These are phyloP conservation scores for Epizoanthus illoricatus DNA, from an alignment of 92 coral and sea anemone genomes.

Conservation along the genomic window DNA sequence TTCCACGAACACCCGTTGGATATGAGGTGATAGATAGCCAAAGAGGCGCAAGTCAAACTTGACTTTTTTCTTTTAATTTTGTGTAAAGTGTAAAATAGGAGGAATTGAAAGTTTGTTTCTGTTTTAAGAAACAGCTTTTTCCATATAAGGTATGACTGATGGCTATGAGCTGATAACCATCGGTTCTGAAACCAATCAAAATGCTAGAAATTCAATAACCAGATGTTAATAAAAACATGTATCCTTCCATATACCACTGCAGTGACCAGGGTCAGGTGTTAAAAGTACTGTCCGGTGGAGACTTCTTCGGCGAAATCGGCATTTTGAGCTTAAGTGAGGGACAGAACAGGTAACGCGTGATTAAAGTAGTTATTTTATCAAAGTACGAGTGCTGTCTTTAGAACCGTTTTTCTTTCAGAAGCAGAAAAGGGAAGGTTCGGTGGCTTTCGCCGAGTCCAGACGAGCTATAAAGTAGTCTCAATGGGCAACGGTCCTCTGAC, in stretches of 20 bases:
- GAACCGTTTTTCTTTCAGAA: not conserved
- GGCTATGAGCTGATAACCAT: too few species aligned
- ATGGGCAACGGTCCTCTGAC: not conserved
- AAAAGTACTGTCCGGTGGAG: slow-evolving; percentile 87
- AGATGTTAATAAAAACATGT: too few species aligned
- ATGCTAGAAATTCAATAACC: too few species aligned
- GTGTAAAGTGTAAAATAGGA: too few species aligned
- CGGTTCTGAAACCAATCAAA: too few species aligned
- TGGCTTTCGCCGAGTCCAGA: not conserved
- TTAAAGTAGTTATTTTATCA: not conserved
- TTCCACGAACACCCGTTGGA: too few species aligned
- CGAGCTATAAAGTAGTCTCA: not conserved
- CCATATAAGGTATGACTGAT: too few species aligned
- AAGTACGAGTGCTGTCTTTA: not conserved
- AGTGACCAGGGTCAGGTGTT: slow-evolving; percentile 89
- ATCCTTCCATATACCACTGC: slow-evolving; percentile 3
- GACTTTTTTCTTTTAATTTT: too few species aligned
- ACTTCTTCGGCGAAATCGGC: slow-evolving; percentile 97
- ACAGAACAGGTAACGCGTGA: slow-evolving; percentile 77
- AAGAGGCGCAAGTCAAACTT: too few species aligned
- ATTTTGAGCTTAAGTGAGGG: slow-evolving; percentile 95
- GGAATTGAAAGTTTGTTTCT: too few species aligned
- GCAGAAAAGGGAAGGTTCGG: not conserved
- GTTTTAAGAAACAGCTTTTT: too few species aligned
- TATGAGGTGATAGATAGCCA: too few species aligned